Base-by-base conservation (phyloP, 53 echinoderm and acorn worm genomes). In the Patiria pectinifera region DNA sequence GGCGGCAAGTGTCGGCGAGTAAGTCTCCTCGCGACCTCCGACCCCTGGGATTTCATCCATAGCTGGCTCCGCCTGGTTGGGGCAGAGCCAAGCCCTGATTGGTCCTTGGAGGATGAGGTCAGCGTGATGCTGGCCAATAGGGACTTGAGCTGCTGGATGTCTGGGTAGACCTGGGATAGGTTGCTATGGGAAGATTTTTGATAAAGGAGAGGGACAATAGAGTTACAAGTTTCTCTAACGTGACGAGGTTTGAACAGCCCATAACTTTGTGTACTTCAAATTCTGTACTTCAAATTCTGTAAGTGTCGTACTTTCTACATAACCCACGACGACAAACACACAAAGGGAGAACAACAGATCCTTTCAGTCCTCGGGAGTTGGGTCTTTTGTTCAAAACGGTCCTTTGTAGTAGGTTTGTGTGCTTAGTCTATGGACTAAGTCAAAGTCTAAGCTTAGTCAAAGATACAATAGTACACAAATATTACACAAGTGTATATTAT, bases 11-110 rank as follows among this genome's bases (percentile, higher is more conserved):
- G 89, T 78, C 44, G 97, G 97, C n/a, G 97, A 97, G 75, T 94
- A 94, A 6, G 97, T 97, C 74, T 97, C 97, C 92, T 97, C 97
- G 48, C 97, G 86, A 6, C 82, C 88, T 11, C 97, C 97, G 59
- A 97, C 95, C 85, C 97, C 97, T 13, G 96, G 96, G 49, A 97
- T 97, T 60, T 96, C 96, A 69, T 97, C 97, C 60, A 93, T 91
- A 12, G 85, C 69, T 14, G 76, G 78, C 63, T 83, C 91, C 85
- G 78, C 69, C 8, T 45, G 82, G 69, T 62, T 83, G 14, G 86
- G 24, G 62, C 76, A 19, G 82, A 26, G 76, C 85, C 89, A 59
- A 88, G 58, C n/a, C 92, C 93, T 80, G 93, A 93, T 86, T 95
- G 93, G 92, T 96, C 95, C 92, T 96, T 95, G 19, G 95, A 80